Percentiles rank a stretch among this genome's conserved stretches.
Conservation (phyloP, 2,888 invertebrate species). For the Himalopsyche tibetana region DNA sequence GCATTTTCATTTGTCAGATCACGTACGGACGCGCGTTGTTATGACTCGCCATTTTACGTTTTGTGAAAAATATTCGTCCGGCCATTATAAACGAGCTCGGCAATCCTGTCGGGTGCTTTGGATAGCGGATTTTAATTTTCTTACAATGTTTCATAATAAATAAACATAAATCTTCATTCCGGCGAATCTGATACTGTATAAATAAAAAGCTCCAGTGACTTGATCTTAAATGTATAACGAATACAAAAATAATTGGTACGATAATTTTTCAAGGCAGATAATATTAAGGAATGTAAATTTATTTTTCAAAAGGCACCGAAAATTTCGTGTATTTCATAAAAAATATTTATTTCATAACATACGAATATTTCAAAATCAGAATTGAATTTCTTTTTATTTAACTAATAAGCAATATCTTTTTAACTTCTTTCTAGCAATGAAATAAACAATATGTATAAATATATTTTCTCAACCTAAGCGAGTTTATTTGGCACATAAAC, state of each 20-base stretch:
- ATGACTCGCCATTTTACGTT: constrained; percentile 61
- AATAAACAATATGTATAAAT: no score
- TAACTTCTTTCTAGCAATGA: no score
- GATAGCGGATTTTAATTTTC: constrained; percentile 56
- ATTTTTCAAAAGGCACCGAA: no score
- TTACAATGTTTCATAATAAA: constrained; percentile 44
- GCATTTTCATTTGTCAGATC: constrained; percentile 59
- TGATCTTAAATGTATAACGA: no score
- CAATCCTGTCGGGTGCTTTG: constrained; percentile 18
- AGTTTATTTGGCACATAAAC: no score
- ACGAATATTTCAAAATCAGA: no score
- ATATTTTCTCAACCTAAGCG: no score
- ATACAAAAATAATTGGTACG: not conserved
- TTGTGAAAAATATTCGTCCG: constrained; percentile 59
- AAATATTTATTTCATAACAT: no score
- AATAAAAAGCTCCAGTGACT: not conserved
- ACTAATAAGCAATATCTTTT: no score
- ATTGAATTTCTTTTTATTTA: no score
- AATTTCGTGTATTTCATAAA: no score
- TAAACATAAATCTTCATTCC: constrained; percentile 45
- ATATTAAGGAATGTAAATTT: not conserved
- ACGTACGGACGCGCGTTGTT: constrained; percentile 62
- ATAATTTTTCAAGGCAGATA: not conserved
- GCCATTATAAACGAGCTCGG: constrained; percentile 53
- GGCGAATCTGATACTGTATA: constrained; percentile 40